phyloP scores from a whole-genome alignment of 2,113 vertebrate genomes.

The Apodemus sylvaticus region DNA sequence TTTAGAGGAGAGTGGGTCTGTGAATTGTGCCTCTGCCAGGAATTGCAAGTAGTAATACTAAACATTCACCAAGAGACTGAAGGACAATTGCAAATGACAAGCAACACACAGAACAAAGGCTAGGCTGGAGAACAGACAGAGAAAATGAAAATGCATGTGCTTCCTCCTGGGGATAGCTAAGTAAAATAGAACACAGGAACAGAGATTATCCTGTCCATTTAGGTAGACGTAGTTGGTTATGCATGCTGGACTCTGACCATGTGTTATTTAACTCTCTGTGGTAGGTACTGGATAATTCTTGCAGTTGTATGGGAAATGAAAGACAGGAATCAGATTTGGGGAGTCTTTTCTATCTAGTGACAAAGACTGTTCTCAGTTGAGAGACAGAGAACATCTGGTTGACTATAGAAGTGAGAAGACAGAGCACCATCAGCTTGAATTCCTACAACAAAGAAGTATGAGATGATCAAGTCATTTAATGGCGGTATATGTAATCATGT shows the following conservation, averaged over 20 bases:
- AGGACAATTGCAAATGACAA: neutral
- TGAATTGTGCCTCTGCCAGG: neutral
- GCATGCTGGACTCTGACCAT: neutral
- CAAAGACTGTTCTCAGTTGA: neutral
- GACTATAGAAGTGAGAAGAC: neutral
- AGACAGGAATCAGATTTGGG: neutral
- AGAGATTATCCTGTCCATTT: neutral
- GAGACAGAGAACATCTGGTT: neutral
- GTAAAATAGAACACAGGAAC: neutral
- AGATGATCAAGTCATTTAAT: neutral
- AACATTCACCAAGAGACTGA: neutral
- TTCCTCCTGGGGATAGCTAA: neutral
- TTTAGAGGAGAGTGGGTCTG: neutral
- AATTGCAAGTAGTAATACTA: neutral
- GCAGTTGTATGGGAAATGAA: neutral
- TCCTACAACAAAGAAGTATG: neutral
- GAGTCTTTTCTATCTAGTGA: neutral
- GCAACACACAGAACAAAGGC: neutral
- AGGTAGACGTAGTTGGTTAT: neutral
- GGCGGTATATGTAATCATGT: neutral
- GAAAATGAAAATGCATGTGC: neutral
- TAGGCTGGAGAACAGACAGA: neutral
- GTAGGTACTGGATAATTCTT: neutral
- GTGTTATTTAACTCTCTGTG: neutral
- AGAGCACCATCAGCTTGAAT: neutral